phyloP scores from a whole-genome alignment of 64 coral and sea anemone genomes.

The Montipora efflorescens region DNA sequence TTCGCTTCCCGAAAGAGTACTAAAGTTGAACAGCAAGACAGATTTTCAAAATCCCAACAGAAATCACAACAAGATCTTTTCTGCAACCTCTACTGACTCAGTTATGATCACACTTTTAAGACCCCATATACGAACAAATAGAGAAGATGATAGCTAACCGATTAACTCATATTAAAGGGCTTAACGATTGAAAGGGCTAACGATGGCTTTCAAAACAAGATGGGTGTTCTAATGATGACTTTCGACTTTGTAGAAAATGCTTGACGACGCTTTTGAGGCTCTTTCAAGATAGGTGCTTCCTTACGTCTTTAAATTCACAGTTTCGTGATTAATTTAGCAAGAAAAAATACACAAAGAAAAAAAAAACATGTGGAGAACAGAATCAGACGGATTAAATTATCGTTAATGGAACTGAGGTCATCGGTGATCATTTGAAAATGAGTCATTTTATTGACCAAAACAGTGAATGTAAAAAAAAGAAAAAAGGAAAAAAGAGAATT shows the following conservation, averaged over 20 bases:
- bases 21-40: background rate
- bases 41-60: background rate
- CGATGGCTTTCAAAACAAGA: background rate
- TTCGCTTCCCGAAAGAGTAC: background rate
- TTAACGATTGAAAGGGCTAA: background rate
- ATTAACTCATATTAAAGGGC: background rate
- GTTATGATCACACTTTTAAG: background rate
- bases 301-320: background rate
- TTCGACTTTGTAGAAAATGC: background rate
- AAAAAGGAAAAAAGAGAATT: too few species aligned
- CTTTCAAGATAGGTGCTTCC: background rate
- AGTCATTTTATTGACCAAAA: background rate
- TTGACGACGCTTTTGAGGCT: background rate
- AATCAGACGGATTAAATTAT: background rate
- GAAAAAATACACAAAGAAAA: background rate
- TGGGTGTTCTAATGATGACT: background rate
- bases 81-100: background rate
- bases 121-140: background rate
- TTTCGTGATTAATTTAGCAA: background rate
- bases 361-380: background rate
- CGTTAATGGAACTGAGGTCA: background rate
- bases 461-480: background rate
- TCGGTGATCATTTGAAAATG: background rate
- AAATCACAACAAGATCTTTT: background rate
- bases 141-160: background rate